Base-by-base conservation (phyloP, 1,140 invertebrate genomes). In the Lordiphosa clarofinis region DNA sequence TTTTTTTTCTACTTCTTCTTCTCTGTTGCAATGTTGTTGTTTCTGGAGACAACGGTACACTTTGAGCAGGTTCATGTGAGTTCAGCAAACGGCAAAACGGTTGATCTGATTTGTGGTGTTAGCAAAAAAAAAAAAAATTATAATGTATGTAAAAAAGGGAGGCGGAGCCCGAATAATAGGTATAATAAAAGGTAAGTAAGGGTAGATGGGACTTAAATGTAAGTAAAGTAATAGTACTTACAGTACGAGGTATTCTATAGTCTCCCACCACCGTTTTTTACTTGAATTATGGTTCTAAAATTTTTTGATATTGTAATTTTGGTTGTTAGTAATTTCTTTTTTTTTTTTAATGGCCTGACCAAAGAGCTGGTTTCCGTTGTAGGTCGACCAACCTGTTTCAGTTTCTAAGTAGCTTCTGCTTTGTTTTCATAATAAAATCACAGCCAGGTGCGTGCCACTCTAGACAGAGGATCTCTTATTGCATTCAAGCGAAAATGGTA, bases 101-200 rank as follows among this genome's bases (percentile, higher is more conserved):
- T 64, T 82, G 79, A 84, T 86, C 78, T 84, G 78, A 84, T 84
- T 84, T 79, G 60, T 70, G 59, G 28, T 31, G 28, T 31, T 5
- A 31, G 28, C 28, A 33, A 33, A 10, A 44, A 11, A 1, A 15
- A 15, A 35, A 50, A 37, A 52, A 33, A 52, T n/a, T n/a, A n/a
- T n/a, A 44, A 37, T 31, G 6, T 31, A 31, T 31, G 28, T 8
- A 52, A 53, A 15, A 24, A 49, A 36, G 36, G 11, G 36, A 66
- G 58, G 65, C 39, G 70, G 56, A 48, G 66, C 36, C 70, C 47
- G 52, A 31, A 8, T 31, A 8, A 5, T 31, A 31, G 28, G 28
- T 31, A 31, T 2, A 7, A 6, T 28, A 5, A 6, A 28, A 6
- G 24, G 24, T 28, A 6, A 28, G 24, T 6, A 5, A 28, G 24